Evolutionary conservation across 1,140 invertebrate species (phyloP).

Genomic region (Habropoda laboriosa): DNA sequence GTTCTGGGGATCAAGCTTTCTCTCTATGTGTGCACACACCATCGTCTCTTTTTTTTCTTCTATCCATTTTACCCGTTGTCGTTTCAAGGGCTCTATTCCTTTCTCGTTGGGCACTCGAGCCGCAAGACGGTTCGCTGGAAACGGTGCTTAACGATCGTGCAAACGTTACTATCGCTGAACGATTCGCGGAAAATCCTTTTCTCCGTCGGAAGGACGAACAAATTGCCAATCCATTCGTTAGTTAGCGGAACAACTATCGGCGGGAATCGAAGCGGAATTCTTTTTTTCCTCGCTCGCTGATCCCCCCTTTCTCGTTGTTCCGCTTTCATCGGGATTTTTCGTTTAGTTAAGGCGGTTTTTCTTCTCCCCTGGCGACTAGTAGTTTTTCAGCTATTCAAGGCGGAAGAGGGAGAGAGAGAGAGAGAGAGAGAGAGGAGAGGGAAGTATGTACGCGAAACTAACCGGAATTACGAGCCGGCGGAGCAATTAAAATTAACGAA

Average conservation of each 20-base stretch:
- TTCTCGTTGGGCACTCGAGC: no score
- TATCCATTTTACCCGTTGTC: not conserved
- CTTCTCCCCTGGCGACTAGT: not conserved
- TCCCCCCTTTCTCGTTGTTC: not conserved
- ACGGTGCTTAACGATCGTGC: no score
- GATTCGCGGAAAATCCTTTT: no score
- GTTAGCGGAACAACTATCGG: not conserved
- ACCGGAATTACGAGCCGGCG: constrained; percentile 18
- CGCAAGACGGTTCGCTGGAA: no score
- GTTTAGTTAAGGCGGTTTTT: not conserved
- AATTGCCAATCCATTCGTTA: not conserved
- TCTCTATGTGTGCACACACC: not conserved
- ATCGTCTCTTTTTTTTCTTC: not conserved
- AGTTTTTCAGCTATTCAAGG: constrained; percentile 30
- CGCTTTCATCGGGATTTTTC: not conserved
- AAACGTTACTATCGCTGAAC: no score
- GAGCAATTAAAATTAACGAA: constrained; percentile 64
- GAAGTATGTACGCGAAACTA: constrained; percentile 38
- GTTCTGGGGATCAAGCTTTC: constrained; percentile 23
- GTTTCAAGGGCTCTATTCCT: not conserved
- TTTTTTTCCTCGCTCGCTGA: not conserved
- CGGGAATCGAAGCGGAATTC: not conserved
- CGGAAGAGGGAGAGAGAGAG: not conserved
- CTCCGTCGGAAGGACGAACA: no score
- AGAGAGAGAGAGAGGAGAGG: not conserved